Evolutionary conservation across 1,140 invertebrate genomes (phyloP), one percentile per base, ranked within the genome.

Genomic region (Rhyzopertha dominica): DNA sequence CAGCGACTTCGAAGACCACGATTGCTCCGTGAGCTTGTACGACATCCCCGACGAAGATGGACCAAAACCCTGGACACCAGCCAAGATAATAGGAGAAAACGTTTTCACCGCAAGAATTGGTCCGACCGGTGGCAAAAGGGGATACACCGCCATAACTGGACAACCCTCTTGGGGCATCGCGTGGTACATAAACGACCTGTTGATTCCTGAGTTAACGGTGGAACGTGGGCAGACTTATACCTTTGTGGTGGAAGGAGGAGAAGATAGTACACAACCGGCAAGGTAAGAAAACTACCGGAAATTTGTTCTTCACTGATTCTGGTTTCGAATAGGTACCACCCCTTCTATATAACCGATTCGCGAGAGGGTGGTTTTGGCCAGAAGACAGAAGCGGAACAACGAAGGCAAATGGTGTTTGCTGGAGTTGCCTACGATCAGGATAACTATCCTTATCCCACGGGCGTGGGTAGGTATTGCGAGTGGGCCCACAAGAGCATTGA

Each of bases 111-210:
- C 79, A 0, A 72, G 79, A 52, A 90, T 95, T 44, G 90, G 90
- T 1, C 88, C 87, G 1, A 84, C 87, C 1, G 90, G 87, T 8
- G 87, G 85, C 2, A 75, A 79, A 32, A 74, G 82, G 4, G 89
- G 90, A 5, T 92, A 93, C 61, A 78, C 81, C 8, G 75, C 81
- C 5, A 82, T 90, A 16, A 92, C 88, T 29, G 84, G 82, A 39
- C 73, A 80, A 53, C 81, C 85, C 5, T 88, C 87, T 1, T 90
- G 89, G 81, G 90, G 89, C 23, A 88, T 94, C 49, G 87, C 87
- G 7, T 96, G 90, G 89, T 96, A 93, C 70, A 84, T 96, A 54
- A 95, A 97, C 66, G 90, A 92, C 56, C 70, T 81, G 49, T 73
- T 96, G 5, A 90, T 92, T 50, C 91, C 93, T 0, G 90, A 95